Evolutionary conservation across 1,140 invertebrate genomes (phyloP).

Genomic region (Drosophila nikananu): DNA sequence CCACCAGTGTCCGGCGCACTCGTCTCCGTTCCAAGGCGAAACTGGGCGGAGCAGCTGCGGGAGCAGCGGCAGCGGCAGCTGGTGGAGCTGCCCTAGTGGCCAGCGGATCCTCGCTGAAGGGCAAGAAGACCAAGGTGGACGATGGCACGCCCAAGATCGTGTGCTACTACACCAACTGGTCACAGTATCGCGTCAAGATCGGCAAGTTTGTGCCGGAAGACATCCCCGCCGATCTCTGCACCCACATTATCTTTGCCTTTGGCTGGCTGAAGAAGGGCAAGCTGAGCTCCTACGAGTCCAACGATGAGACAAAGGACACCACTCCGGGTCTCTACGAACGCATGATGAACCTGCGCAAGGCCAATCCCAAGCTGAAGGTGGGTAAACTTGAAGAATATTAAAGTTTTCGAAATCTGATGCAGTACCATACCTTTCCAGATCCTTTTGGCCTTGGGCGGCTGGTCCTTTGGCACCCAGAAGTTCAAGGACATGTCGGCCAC

Average conservation of each 20-base stretch:
- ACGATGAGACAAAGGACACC: slow-evolving; percentile 96
- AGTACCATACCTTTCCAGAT: slow-evolving; percentile 85
- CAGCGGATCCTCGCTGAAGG: slow-evolving; percentile 85
- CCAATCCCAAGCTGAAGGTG: slow-evolving; percentile 94
- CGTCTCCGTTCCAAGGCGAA: slow-evolving; percentile 88
- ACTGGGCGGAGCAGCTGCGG: slow-evolving; percentile 86
- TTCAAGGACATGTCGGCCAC: slow-evolving; percentile 96
- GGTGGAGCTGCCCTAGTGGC: slow-evolving; percentile 87
- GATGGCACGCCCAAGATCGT: slow-evolving; percentile 90
- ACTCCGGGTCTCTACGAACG: slow-evolving; percentile 95
- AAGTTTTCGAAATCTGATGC: neutral
- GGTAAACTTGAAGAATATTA: neutral
- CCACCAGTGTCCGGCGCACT: slow-evolving; percentile 88
- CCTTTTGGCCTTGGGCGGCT: slow-evolving; percentile 95
- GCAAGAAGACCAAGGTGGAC: slow-evolving; percentile 88
- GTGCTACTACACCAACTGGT: slow-evolving; percentile 99
- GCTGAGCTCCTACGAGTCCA: slow-evolving; percentile 94
- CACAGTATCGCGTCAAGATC: slow-evolving; percentile 96
- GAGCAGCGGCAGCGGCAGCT: slow-evolving; percentile 87
- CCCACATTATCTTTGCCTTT: slow-evolving; percentile 98
- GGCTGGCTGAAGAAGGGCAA: slow-evolving; percentile 98
- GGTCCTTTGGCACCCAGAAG: slow-evolving; percentile 98
- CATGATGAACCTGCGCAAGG: slow-evolving; percentile 93
- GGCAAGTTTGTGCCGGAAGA: slow-evolving; percentile 98
- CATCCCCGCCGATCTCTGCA: slow-evolving; percentile 97